A percentile compares a stretch with the other conserved stretches of the same genome.
phyloP scores from a whole-genome alignment of 2,888 invertebrate species.

The Nomada lathburiana region DNA sequence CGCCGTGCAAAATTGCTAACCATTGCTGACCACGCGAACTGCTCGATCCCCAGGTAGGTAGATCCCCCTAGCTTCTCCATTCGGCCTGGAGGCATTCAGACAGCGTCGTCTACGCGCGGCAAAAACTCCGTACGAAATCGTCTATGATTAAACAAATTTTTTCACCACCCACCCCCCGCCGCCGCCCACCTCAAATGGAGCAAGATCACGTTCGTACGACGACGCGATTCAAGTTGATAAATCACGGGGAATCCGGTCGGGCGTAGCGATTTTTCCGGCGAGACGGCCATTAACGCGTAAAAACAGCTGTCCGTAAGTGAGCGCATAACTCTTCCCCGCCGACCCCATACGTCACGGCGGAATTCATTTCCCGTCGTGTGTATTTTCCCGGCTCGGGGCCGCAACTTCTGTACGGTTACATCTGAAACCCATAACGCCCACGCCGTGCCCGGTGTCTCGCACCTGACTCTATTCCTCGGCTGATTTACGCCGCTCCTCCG shows the following conservation, averaged over 20 bases:
- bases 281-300: neutral
- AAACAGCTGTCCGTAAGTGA: conserved; percentile 33
- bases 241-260: conserved; percentile 4
- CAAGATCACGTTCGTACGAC: neutral
- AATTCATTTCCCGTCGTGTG: conserved; percentile 46
- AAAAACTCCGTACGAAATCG: conserved; percentile 23
- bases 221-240: conserved; percentile 12
- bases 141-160: conserved; percentile 24
- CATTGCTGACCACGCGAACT: no score
- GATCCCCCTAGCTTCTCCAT: neutral
- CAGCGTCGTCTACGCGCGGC: no score
- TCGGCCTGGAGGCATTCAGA: neutral
- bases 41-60: no score
- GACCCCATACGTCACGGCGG: conserved; percentile 27
- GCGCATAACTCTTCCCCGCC: conserved; percentile 36
- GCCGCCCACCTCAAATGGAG: neutral
- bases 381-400: conserved; percentile 21
- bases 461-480: conserved; percentile 62
- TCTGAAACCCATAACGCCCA: conserved; percentile 52
- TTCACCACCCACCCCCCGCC: neutral
- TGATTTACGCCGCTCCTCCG: conserved; percentile 53
- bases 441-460: conserved; percentile 43
- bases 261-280: conserved; percentile 14
- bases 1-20: no score
- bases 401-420: conserved; percentile 30